Percentiles rank a stretch among this genome's conserved stretches.
phyloP scores from a whole-genome alignment of 2,797 vertebrate species.

The Anas bahamensis region DNA sequence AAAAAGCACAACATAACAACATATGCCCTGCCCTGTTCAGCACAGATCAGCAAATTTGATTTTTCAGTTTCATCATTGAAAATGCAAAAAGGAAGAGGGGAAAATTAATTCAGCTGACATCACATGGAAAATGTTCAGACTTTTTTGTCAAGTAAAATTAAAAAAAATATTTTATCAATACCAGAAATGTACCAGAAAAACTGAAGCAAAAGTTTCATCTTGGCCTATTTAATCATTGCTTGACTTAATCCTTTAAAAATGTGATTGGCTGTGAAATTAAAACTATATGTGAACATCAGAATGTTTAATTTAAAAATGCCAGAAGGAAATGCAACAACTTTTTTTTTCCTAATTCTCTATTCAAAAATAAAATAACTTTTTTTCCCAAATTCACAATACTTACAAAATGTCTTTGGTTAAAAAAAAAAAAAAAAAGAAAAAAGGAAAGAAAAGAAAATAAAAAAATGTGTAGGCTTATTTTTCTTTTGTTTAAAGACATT shows the following conservation, averaged over 20 bases:
- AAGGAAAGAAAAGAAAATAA: background rate
- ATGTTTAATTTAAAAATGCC: background rate
- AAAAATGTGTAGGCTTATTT: background rate
- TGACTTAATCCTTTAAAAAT: background rate
- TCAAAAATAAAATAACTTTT: background rate
- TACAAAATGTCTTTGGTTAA: background rate
- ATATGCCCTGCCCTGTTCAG: background rate
- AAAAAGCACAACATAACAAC: background rate
- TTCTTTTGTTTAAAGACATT: background rate
- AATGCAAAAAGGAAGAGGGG: background rate
- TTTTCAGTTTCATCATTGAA: background rate
- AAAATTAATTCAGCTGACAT: background rate
- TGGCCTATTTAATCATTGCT: background rate
- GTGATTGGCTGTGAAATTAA: background rate
- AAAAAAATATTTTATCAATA: background rate
- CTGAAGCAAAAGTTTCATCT: background rate
- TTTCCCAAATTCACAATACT: background rate
- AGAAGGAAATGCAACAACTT: background rate
- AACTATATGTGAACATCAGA: background rate
- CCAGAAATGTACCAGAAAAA: background rate
- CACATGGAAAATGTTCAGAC: background rate
- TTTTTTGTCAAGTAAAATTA: background rate
- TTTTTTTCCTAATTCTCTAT: background rate
- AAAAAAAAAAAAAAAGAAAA: background rate
- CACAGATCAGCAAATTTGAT: background rate